A percentile compares a stretch with the other conserved stretches of the same genome.
These are phyloP conservation scores for Phaonia tiefii DNA, from an alignment of 2,888 invertebrate genomes.

Conservation along the genomic window DNA sequence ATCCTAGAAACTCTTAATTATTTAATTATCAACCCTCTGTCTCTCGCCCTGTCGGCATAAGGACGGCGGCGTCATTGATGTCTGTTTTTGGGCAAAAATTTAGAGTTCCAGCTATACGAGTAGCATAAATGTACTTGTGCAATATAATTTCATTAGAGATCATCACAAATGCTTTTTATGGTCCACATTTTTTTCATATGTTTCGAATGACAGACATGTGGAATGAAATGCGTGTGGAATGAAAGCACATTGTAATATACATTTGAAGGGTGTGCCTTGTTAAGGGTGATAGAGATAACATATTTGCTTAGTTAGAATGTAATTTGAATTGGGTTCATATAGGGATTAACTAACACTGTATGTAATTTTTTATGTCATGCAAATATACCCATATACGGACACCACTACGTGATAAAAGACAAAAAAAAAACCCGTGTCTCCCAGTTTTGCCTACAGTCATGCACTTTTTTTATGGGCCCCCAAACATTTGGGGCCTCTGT, in stretches of 20 bases:
- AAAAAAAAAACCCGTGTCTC: no score
- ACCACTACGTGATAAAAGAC: no score
- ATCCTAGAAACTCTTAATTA: constrained; percentile 61
- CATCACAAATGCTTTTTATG: constrained; percentile 65
- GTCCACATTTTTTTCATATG: constrained; percentile 32
- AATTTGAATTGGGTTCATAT: no score
- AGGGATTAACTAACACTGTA: no score
- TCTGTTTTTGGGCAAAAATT: constrained; percentile 13
- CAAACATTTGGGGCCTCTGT: no score
- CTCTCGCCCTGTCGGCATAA: constrained; percentile 4
- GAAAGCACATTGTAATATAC: not conserved
- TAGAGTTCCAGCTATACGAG: constrained; percentile 16
- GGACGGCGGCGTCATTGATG: not conserved
- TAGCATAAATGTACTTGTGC: constrained; percentile 7
- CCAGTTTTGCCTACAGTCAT: no score
- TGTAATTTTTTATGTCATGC: no score
- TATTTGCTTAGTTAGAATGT: no score
- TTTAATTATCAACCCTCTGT: constrained; percentile 59
- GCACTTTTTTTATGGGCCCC: no score
- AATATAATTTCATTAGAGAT: constrained; percentile 65
- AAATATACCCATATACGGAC: no score
- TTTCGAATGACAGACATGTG: not conserved
- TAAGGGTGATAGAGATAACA: not conserved
- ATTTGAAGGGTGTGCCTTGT: not conserved
- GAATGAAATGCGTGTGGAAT: no score